These are phyloP conservation scores for Archips crataeganus DNA, from an alignment of 2,888 invertebrate genomes.

Conservation along the genomic window DNA sequence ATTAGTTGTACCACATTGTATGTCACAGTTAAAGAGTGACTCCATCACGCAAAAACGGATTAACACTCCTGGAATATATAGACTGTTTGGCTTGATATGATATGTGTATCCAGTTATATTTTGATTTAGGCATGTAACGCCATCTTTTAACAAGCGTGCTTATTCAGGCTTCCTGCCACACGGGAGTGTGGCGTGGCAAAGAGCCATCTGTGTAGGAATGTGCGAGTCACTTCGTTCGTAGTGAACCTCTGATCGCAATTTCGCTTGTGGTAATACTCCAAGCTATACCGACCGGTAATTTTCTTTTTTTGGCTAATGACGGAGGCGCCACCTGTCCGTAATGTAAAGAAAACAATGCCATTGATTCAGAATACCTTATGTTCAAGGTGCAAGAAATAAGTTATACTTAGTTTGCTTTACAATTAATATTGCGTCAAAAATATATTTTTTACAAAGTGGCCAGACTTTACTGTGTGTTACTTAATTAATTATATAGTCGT, in stretches of 20 bases:
- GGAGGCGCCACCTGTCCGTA: neutral
- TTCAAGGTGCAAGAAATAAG: neutral
- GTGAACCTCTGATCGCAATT: neutral
- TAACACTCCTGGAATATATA: too few relatives aligned
- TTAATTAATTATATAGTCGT: neutral
- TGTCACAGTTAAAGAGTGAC: too few relatives aligned
- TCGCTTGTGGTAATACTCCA: neutral
- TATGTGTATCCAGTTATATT: too few relatives aligned
- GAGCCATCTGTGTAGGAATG: slow-evolving; percentile 3
- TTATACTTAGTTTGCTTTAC: neutral
- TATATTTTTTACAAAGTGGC: neutral
- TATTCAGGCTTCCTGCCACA: too few relatives aligned
- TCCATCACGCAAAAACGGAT: too few relatives aligned
- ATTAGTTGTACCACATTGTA: too few relatives aligned
- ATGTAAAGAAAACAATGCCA: neutral
- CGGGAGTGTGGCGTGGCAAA: neutral
- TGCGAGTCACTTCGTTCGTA: neutral
- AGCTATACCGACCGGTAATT: too few relatives aligned
- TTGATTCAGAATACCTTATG: neutral
- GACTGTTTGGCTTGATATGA: too few relatives aligned
- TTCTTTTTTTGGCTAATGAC: neutral
- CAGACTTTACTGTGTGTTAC: neutral
- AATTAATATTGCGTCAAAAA: neutral
- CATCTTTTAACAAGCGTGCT: neutral
- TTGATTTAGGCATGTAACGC: neutral